Conservation (phyloP, 2,888 invertebrate species). For the Sarcophaga subvicina region DNA sequence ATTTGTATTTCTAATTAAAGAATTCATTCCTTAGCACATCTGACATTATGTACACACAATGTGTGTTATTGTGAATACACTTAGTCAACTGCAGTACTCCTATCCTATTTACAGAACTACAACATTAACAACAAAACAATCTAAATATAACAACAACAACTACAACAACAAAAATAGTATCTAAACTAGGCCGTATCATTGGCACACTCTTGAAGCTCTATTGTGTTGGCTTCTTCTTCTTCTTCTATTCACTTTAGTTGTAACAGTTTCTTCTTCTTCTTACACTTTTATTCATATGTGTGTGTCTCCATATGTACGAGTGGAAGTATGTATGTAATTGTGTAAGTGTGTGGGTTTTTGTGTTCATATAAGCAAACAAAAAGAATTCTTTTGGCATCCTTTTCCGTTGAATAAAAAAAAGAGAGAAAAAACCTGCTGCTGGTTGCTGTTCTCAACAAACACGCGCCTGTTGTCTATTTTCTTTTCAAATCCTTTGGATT, state of each 20-base stretch:
- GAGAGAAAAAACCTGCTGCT: not conserved
- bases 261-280: constrained; percentile 6
- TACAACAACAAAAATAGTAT: constrained; percentile 4
- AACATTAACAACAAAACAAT: constrained; percentile 31
- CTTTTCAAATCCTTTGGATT: constrained; percentile 19
- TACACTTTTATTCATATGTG: constrained; percentile 5
- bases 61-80: not conserved
- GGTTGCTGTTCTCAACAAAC: not conserved
- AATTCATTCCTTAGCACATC: not conserved
- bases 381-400: not conserved
- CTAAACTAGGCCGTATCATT: constrained; percentile 56
- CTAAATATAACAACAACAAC: constrained; percentile 30
- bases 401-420: not conserved
- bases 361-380: not conserved
- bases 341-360: not conserved
- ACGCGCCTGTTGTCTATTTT: constrained; percentile 22
- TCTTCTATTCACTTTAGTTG: not conserved
- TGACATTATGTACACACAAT: too few species aligned
- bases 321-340: not conserved
- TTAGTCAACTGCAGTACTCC: constrained; percentile 30
- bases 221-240: constrained; percentile 24
- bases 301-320: not conserved
- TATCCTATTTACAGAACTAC: constrained; percentile 45
- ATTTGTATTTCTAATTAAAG: not conserved
- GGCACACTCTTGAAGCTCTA: constrained; percentile 29